A percentile compares a stretch with the other conserved stretches of the same genome.
These are phyloP conservation scores for Acinonyx jubatus DNA, from an alignment of 2,113 vertebrate species.

Conservation along the genomic window DNA sequence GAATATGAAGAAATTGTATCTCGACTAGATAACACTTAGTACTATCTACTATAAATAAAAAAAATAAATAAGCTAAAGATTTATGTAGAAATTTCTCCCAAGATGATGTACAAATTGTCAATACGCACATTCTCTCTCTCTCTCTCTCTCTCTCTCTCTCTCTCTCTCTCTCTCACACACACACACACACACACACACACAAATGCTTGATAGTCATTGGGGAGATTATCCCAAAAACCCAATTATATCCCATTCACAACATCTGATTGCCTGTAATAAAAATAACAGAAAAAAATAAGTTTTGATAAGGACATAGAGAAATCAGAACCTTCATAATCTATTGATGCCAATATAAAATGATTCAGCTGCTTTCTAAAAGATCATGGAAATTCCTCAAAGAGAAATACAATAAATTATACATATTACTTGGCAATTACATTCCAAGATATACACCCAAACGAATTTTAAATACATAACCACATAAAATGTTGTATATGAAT, in stretches of 20 bases:
- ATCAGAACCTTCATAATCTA: neutral
- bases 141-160: no score
- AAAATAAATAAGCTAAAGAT: neutral
- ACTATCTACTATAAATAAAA: neutral
- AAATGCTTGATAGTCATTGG: neutral
- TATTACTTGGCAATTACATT: neutral
- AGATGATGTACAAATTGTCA: neutral
- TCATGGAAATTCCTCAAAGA: neutral
- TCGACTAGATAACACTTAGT: neutral
- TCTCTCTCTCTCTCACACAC: neutral
- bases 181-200: neutral
- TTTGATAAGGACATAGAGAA: neutral
- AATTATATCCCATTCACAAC: neutral
- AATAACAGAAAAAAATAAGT: neutral
- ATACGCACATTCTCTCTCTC: neutral
- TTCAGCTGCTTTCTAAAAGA: neutral
- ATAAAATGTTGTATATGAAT: neutral
- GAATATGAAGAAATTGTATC: neutral
- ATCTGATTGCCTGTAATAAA: neutral
- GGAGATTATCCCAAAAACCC: neutral
- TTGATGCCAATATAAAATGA: neutral
- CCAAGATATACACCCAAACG: neutral
- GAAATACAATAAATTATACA: neutral
- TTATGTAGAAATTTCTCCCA: neutral
- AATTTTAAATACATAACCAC: neutral